Base-by-base conservation (phyloP, 2,113 vertebrate species). In the Cochlearius cochlearius region DNA sequence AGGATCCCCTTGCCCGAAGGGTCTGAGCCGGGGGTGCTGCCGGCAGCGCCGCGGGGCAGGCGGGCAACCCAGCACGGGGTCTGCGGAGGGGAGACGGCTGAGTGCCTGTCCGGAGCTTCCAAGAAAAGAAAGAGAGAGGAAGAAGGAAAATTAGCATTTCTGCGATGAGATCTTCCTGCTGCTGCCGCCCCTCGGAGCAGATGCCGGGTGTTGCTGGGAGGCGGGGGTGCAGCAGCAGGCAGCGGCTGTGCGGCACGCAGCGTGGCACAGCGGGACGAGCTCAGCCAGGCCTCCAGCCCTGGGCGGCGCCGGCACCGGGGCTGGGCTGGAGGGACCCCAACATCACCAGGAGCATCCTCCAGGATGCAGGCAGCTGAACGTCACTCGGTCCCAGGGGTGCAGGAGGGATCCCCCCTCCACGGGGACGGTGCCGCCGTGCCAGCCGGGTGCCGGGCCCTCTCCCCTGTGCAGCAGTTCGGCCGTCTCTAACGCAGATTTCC, bases 201-300 rank as follows among this genome's bases (percentile, higher is more conserved):
- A 14, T 0, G 0, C 50, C 0, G 3, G 49, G 38, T 4, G 66
- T 23, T 22, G 74, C 50, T 0, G 1, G 59, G 25, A 4, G 39
- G 50, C 6, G 38, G 43, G n/a, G 5, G 32, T 5, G 81, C 58
- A 43, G 75, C 69, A n/a, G 41, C 12, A 14, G 19, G 39, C 18
- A 22, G 4, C 1, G 77, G 73, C 68, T 32, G 52, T 7, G 73
- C 19, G 7, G 86, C 25, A 4, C 49, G 1, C 0, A 22, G 80
- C 76, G 15, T 0, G 20, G 90, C 67, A 16, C 56, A 9, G 9
- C 1, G 0, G 36, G 39, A 0, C 29, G 64, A 47, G 82, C 69
- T 53, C 86, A 3, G 69, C 59, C 9, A 0, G 3, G 12, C 56
- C 56, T 12, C 47, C 79, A 9, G 50, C 69, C n/a, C 58, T 0